Base-by-base conservation (phyloP, 2,113 vertebrate species). In the Psilopsiagon aymara region DNA sequence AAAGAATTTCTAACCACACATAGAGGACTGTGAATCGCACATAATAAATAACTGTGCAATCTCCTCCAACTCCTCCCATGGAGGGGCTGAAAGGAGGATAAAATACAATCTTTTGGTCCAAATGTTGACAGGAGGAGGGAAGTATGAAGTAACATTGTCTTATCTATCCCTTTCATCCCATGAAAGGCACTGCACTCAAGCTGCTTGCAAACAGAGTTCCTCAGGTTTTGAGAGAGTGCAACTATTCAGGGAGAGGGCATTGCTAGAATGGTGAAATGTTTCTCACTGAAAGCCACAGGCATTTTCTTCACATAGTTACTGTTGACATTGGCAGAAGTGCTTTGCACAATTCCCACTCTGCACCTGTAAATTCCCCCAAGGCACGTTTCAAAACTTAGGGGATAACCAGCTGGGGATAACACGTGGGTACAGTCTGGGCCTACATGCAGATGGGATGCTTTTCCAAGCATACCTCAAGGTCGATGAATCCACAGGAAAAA, bases 321-420 rank as follows among this genome's bases (percentile, higher is more conserved):
- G 52, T 82, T 95, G 83, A 91, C 49, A 47, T 1, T 96, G 90
- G 92, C 88, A 89, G 62, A 89, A 92, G 18, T 29, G 24, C 7
- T 82, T 76, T 69, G 16, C 37, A 78, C 29, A 62, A 39, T 91
- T 88, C 94, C 91, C 77, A 29, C 39, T 82, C 64, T 51, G 35
- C 95, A 94, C 96, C 96, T 97, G 88, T 87, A 85, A 80, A 91
- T 66, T 88, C n/a, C 66, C 62, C 18, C 23, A 69, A 29, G 52
- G 17, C 47, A 64, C 1, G 0, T 68, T 60, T 59, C 52, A 86
- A 85, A 64, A 28, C 41, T 49, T 76, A 33, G 23, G 41, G 66
- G 19, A 60, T 75, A 31, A 15, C 25, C 10, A 68, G 31, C 27
- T 3, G 2, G 80, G 41, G 44, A 73, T 41, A 80, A 5, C 66